Evolutionary conservation across 2,113 vertebrate genomes (phyloP), one percentile per base, ranked within the genome.

Genomic region (Colistium nudipinnis): DNA sequence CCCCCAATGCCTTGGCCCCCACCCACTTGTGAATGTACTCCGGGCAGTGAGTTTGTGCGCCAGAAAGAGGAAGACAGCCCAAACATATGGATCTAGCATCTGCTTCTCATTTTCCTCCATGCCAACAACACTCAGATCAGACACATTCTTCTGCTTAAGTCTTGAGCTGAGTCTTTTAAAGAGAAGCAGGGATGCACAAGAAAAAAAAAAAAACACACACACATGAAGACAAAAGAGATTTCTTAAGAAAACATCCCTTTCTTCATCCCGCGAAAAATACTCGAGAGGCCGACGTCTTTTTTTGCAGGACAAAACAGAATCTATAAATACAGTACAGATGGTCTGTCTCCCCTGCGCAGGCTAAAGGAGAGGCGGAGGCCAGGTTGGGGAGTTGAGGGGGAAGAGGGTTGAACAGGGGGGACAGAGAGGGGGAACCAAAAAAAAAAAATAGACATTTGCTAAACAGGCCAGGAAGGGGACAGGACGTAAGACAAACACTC

Each of bases 101-200:
- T 92, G 90, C 64, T 92, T 87, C 83, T 87, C 71, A 82, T 92
- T 90, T 86, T 56, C 81, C 65, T 22, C 60, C 62, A 60, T 59
- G 55, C 76, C 80, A 82, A 79, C 86, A 85, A 82, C 66, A 62
- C 81, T 87, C 70, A 64, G 66, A 87, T 86, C 68, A 75, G 85
- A 90, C 89, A 88, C 88, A 89, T 89, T 88, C 86, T 79, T 83
- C 66, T 11, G 3, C 76, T 83, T 70, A 70, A 73, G 68, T 56
- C 36, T n/a, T n/a, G n/a, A 70, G 53, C 66, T 67, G 65, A 55
- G 55, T 74, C 84, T 79, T 78, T 80, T 51, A 83, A 70, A 81
- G 83, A 45, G 57, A 81, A 38, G 79, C 67, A 74, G 54, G 74
- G 67, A 56, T 61, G 64, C 45, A 78, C 53, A 53, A 52, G 53